phyloP scores from a whole-genome alignment of 2,797 vertebrate genomes.

The Characodon lateralis region DNA sequence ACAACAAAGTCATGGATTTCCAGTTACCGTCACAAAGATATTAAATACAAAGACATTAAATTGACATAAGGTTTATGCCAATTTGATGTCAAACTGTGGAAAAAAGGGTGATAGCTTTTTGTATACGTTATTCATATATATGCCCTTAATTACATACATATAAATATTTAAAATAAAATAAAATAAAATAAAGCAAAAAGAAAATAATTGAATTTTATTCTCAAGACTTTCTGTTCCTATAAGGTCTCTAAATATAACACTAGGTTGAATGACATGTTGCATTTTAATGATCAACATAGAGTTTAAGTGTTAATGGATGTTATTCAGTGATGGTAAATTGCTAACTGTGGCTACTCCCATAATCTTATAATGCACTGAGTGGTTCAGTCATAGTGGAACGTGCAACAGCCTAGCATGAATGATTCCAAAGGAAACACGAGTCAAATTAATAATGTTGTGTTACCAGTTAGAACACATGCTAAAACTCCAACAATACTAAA shows the following conservation, averaged over 20 bases:
- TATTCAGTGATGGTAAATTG: slow-evolving; percentile 22
- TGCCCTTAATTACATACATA: no score
- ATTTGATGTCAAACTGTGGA: no score
- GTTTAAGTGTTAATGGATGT: slow-evolving; percentile 15
- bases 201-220: not conserved
- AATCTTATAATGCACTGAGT: slow-evolving; percentile 3
- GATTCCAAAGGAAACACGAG: slow-evolving; percentile 11
- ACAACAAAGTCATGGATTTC: no score
- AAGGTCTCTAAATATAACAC: slow-evolving; percentile 34
- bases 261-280: slow-evolving; percentile 13
- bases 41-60: no score
- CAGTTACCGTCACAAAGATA: no score
- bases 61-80: no score
- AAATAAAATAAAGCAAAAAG: no score
- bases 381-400: slow-evolving; percentile 25
- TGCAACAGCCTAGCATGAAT: slow-evolving; percentile 26
- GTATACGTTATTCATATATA: no score
- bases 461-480: slow-evolving; percentile 2
- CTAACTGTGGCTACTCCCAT: slow-evolving; percentile 16
- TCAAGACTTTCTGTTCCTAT: slow-evolving; percentile 13
- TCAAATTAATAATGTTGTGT: not conserved
- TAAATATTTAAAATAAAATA: no score
- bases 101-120: no score
- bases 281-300: slow-evolving; percentile 15
- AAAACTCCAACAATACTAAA: slow-evolving; percentile 7